These are phyloP conservation scores for Thymelicus acteon DNA, from an alignment of 2,888 invertebrate genomes.

Conservation along the genomic window DNA sequence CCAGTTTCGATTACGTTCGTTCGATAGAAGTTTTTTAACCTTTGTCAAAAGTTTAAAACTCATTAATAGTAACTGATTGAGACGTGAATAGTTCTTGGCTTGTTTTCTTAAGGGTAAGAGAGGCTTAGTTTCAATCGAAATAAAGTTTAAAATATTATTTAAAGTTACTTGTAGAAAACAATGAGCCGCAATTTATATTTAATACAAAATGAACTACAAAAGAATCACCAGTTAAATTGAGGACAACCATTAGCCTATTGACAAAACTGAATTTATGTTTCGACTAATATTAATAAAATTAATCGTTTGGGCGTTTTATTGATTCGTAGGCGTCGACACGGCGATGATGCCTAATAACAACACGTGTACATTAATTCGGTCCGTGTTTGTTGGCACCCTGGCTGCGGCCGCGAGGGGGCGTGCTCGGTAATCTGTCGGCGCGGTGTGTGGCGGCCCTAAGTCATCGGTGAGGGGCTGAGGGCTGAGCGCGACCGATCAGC, in stretches of 20 bases:
- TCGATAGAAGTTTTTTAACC: too few relatives aligned
- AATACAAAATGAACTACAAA: not conserved
- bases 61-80: too few relatives aligned
- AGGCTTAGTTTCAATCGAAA: not conserved
- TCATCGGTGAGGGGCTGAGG: conserved; percentile 57
- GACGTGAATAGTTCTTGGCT: too few relatives aligned
- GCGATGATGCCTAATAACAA: not conserved
- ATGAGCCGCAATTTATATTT: too few relatives aligned
- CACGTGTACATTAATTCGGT: not conserved
- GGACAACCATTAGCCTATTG: not conserved
- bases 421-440: conserved; percentile 71
- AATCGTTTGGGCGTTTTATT: conserved; percentile 5
- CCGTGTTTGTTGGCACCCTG: conserved; percentile 17
- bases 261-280: not conserved
- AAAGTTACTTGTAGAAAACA: too few relatives aligned
- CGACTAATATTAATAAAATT: not conserved
- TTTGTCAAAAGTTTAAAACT: too few relatives aligned
- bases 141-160: too few relatives aligned
- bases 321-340: conserved; percentile 6
- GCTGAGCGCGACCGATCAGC: not conserved
- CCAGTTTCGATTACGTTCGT: too few relatives aligned
- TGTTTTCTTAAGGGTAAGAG: too few relatives aligned
- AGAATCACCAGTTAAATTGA: not conserved
- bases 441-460: conserved; percentile 82
- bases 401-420: conserved; percentile 42